Evolutionary conservation across 2,113 vertebrate species (phyloP), one percentile per base, ranked within the genome.

Genomic region (Hippocampus barbouri): DNA sequence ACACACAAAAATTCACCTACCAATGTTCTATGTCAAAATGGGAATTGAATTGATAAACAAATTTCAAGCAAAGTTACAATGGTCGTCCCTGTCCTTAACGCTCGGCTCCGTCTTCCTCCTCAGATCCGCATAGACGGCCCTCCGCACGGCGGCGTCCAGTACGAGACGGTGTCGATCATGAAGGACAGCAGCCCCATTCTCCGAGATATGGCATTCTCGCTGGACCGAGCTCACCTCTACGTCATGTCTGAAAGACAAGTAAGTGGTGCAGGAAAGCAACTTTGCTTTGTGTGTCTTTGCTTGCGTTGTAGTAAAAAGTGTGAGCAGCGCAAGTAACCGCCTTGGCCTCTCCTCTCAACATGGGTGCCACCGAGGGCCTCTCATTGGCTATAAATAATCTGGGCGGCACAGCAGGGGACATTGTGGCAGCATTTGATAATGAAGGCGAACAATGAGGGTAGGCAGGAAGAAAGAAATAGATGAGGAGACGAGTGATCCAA

Each of bases 201-300:
- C 69, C 88, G 94, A 67, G 97, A 99, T 79, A 98, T 99, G 95
- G 96, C 95, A 74, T 99, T 99, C 89, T 98, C 97, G 27, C 85
- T 87, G 0, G 94, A 98, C 78, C 91, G 93, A 74, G 94, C 91
- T 90, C 96, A 93, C 84, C 92, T 99, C 72, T 98, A 98, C 8
- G 78, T 97, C 75, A 97, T 99, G 96, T 95, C 97, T 0, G 96
- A 98, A 85, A 93, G 94, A 80, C 97, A 99, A 95, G 97, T 98
- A 88, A 88, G 93, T 62, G n/a, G 4, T 14, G 40, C 10, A 16
- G 27, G 8, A 5, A 27, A 16, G 14, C 27, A 61, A 16, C 27
- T 12, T 27, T 14, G 23, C 23, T 59, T 59, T 62, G 47, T 27
- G 43, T 45, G 49, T 63, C 30, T 72, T 25, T 38, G 56, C 12